phyloP scores from a whole-genome alignment of 2,113 vertebrate species.

The Chamaetylas fuelleborni region DNA sequence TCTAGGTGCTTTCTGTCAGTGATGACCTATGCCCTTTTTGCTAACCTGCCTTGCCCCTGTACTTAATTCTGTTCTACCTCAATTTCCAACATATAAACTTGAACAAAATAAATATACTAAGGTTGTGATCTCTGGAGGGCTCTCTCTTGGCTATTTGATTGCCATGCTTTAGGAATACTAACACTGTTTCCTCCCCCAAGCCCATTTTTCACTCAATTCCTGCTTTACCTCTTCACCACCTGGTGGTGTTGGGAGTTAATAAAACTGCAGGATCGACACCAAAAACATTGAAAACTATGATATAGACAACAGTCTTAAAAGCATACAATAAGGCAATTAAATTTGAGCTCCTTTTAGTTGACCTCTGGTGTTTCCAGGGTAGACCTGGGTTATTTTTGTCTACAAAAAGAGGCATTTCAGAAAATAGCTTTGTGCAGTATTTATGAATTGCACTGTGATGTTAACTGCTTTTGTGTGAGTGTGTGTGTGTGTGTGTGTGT shows the following conservation, averaged over 20 bases:
- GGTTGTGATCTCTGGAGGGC: not conserved
- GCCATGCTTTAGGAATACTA: not conserved
- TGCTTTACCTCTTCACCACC: not conserved
- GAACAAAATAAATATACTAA: constrained; percentile 18
- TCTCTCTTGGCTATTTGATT: not conserved
- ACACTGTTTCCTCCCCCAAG: not conserved
- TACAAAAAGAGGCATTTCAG: not conserved
- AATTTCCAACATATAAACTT: constrained; percentile 16
- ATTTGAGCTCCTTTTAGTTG: not conserved
- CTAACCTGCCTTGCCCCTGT: not conserved
- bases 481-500: not conserved
- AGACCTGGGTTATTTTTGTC: not conserved
- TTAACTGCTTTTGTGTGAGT: not conserved
- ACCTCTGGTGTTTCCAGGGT: not conserved
- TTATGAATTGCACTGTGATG: not conserved
- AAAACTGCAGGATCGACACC: not conserved
- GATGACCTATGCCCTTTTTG: not conserved
- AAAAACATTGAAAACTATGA: not conserved
- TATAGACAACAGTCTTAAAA: not conserved
- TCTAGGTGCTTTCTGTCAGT: not conserved
- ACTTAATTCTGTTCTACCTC: not conserved
- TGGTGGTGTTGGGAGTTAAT: not conserved
- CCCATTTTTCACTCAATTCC: not conserved
- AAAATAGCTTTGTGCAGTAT: not conserved
- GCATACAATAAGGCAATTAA: not conserved